Evolutionary conservation across 2,797 vertebrate genomes (phyloP), one percentile per base, ranked within the genome.

Genomic region (Heliangelus exortis): DNA sequence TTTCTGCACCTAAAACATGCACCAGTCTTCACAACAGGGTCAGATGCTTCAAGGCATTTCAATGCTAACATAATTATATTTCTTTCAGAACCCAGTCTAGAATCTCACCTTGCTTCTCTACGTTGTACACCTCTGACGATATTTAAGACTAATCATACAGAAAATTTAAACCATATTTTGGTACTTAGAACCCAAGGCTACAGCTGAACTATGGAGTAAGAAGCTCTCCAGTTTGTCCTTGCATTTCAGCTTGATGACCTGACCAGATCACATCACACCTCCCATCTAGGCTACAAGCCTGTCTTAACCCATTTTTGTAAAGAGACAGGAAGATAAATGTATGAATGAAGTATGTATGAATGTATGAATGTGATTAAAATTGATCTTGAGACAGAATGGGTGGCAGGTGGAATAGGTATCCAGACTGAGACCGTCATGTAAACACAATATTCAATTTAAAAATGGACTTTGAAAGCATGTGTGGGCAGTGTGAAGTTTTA

Each of bases 221-320:
- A 28, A 0, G 0, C 15, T 53, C 34, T 71, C 73, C 6, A 62
- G 15, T 4, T 3, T 4, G 67, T 77, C 41, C 25, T 39, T 59
- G 21, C 2, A 43, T 8, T 76, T 63, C 20, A 59, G n/a, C 5
- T 14, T 89, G 33, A 65, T 59, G 34, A 63, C 7, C 4, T 59
- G 41, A 15, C 2, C 17, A 78, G 19, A 62, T 50, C 33, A 34
- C 9, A 66, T 55, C 22, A 54, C 3, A 47, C 1, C 2, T 80
- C 12, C 10, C 16, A 23, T 48, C 12, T 19, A 62, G 26, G 9
- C 6, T 15, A 34, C n/a, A 76, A 50, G 8, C 26, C 7, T 62
- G 72, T 6, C 3, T 41, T 41, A 41, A 41, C 20, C 3, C 5
- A 33, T 83, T 80, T 12, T 50, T 55, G 23, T 58, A 20, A 73